These are phyloP conservation scores for Dynastes grantii DNA, from an alignment of 2,888 invertebrate species.

Conservation along the genomic window DNA sequence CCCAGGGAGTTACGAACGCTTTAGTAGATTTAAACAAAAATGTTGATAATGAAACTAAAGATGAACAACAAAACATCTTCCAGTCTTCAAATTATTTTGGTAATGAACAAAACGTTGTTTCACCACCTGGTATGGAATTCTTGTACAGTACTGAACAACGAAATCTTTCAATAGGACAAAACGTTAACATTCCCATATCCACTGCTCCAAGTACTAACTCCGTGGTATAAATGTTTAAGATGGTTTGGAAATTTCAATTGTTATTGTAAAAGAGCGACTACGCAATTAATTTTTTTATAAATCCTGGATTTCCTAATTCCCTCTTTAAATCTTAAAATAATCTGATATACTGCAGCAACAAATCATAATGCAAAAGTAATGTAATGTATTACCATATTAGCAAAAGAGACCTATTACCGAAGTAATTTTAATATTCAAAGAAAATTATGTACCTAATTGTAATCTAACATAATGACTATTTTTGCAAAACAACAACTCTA, in stretches of 20 bases:
- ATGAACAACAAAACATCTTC: conserved; percentile 67
- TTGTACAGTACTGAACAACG: conserved; percentile 70
- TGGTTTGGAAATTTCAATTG: neutral
- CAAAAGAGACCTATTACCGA: too few relatives aligned
- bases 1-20: conserved; percentile 3
- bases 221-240: neutral
- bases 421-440: too few relatives aligned
- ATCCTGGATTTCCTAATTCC: neutral
- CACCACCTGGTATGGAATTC: conserved; percentile 77
- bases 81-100: conserved; percentile 80
- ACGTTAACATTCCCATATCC: conserved; percentile 46
- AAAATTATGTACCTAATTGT: too few relatives aligned
- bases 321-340: too few relatives aligned
- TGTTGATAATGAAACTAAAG: conserved; percentile 54
- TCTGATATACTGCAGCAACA: too few relatives aligned
- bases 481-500: neutral
- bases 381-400: too few relatives aligned
- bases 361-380: too few relatives aligned
- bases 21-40: conserved; percentile 52
- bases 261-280: neutral
- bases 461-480: neutral
- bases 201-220: conserved; percentile 17
- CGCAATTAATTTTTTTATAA: neutral
- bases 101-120: conserved; percentile 69
- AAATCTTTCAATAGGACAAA: conserved; percentile 19